Evolutionary conservation across 2,797 vertebrate species (phyloP).

Genomic region (Pelodytes ibericus): DNA sequence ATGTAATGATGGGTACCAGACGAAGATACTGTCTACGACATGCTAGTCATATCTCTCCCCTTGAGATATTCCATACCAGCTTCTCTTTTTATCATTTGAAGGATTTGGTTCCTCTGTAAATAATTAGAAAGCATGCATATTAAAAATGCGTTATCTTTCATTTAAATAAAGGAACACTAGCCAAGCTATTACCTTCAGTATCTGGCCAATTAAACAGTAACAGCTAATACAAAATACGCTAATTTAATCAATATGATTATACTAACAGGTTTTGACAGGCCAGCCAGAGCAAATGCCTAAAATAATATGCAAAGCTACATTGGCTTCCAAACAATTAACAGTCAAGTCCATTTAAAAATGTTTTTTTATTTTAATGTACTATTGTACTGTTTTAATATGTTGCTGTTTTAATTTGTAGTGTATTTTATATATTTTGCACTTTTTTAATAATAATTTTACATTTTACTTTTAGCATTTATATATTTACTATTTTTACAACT

Average conservation of each 20-base stretch:
- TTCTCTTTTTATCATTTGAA: conserved; percentile 13
- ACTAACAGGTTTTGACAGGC: conserved; percentile 2
- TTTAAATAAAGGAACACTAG: conserved; percentile 5
- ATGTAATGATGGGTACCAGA: conserved; percentile 33
- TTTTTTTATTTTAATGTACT: too few species aligned
- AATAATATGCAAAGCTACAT: background rate
- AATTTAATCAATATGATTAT: background rate
- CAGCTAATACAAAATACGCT: background rate
- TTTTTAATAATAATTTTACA: too few species aligned
- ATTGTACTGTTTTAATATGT: too few species aligned
- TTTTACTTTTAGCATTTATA: too few species aligned
- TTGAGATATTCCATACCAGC: background rate
- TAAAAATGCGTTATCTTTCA: conserved; percentile 55
- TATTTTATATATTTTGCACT: too few species aligned
- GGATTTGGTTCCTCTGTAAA: conserved; percentile 19
- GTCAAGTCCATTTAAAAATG: too few species aligned
- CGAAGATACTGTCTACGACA: background rate
- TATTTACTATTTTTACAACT: too few species aligned
- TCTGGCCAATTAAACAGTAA: conserved; percentile 10
- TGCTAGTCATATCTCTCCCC: conserved; percentile 16
- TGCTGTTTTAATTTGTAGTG: too few species aligned
- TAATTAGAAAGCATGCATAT: conserved; percentile 60
- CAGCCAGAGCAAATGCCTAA: background rate
- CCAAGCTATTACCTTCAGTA: background rate
- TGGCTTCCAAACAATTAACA: too few species aligned